These are phyloP conservation scores for Belgica antarctica DNA, from an alignment of 2,888 invertebrate genomes.

Conservation along the genomic window DNA sequence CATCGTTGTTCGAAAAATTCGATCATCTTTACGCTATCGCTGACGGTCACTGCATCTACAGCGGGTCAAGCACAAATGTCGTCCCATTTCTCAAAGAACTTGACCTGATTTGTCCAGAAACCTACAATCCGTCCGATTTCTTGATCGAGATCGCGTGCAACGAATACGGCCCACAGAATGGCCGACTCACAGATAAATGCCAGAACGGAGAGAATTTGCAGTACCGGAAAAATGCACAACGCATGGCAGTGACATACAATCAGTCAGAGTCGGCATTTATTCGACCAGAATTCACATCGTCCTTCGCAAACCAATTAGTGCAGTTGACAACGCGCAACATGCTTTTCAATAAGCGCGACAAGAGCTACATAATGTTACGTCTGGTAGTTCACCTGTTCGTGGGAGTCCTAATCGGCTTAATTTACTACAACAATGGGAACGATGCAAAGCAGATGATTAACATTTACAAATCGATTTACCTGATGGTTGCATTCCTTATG, in stretches of 20 bases:
- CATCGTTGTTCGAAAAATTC: slow-evolving; percentile 79
- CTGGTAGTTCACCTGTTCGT: slow-evolving; percentile 13
- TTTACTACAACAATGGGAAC: slow-evolving; percentile 32
- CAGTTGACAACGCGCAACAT: background rate
- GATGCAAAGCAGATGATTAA: slow-evolving; percentile 26
- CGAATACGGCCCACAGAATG: slow-evolving; percentile 66
- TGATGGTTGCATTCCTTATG: background rate
- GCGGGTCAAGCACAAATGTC: slow-evolving; percentile 72
- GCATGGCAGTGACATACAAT: background rate
- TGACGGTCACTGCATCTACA: slow-evolving; percentile 75
- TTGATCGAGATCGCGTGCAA: slow-evolving; percentile 79
- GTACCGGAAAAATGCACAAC: slow-evolving; percentile 56
- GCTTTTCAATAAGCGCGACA: slow-evolving; percentile 10
- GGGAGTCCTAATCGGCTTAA: slow-evolving; percentile 10
- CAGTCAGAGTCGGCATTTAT: background rate
- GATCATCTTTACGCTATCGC: slow-evolving; percentile 83
- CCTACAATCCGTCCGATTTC: slow-evolving; percentile 83
- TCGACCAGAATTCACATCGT: background rate
- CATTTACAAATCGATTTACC: slow-evolving; percentile 9
- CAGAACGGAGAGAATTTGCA: slow-evolving; percentile 62
- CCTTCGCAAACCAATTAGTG: background rate
- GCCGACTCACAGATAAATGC: slow-evolving; percentile 58
- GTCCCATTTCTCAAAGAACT: slow-evolving; percentile 72
- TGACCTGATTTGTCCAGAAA: slow-evolving; percentile 75
- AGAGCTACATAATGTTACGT: background rate